Evolutionary conservation across 92 coral and sea anemone species (phyloP).

Genomic region (Epizoanthus fatuus): DNA sequence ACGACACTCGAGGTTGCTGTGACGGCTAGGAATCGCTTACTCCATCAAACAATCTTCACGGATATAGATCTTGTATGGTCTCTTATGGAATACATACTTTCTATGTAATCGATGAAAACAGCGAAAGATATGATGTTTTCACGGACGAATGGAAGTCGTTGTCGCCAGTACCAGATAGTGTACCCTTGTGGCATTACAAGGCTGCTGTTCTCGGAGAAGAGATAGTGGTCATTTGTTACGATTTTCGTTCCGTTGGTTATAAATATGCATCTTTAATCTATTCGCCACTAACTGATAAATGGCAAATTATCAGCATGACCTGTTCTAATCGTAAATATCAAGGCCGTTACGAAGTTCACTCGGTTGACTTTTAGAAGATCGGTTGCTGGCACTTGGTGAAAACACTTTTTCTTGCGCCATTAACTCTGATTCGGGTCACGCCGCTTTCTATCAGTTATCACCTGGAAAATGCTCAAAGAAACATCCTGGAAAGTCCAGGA

Average conservation of each 20-base stretch:
- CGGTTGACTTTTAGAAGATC: too few species aligned
- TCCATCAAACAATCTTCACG: not conserved
- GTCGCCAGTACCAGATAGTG: not conserved
- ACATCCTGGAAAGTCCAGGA: too few species aligned
- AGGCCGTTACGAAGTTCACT: too few species aligned
- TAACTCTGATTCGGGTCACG: too few species aligned
- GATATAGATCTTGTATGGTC: not conserved
- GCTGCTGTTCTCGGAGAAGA: not conserved
- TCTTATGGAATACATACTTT: not conserved
- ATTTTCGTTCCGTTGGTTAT: not conserved
- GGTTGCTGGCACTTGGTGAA: too few species aligned
- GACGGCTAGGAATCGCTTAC: conserved; percentile 3
- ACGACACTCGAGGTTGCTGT: not conserved
- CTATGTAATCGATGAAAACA: not conserved
- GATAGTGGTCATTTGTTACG: not conserved
- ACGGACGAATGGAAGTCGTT: conserved; percentile 5
- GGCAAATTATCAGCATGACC: not conserved
- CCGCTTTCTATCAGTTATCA: too few species aligned
- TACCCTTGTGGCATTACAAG: not conserved
- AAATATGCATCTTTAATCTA: not conserved
- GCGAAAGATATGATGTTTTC: conserved; percentile 9
- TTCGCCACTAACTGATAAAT: not conserved
- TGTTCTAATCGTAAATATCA: too few species aligned
- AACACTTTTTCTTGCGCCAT: too few species aligned
- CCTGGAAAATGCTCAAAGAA: too few species aligned